Conservation (phyloP, 2,888 invertebrate genomes). For the Drosophila mimica region DNA sequence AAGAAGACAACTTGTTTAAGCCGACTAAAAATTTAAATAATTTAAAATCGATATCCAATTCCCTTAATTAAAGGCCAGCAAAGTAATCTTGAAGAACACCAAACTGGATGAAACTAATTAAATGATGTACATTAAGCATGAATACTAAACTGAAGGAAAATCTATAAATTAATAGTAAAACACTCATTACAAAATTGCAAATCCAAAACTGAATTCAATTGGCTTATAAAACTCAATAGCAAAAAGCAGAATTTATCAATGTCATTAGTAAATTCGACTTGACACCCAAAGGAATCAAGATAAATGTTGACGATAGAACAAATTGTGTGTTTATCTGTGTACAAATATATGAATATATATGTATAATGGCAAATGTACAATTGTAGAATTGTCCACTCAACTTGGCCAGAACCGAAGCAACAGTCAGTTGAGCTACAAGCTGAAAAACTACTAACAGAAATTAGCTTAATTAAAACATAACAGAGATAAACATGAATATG, state of each 20-base stretch:
- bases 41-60: not conserved
- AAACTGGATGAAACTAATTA: not conserved
- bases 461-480: constrained; percentile 38
- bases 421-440: constrained; percentile 10
- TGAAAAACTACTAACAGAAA: constrained; percentile 41
- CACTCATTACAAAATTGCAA: not conserved
- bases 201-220: not conserved
- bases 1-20: not conserved
- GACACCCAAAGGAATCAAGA: constrained; percentile 40
- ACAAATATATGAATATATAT: not conserved
- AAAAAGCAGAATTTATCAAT: constrained; percentile 14
- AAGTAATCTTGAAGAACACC: not conserved
- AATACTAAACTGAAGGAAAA: not conserved
- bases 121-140: not conserved
- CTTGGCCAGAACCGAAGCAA: not conserved
- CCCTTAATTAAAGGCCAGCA: not conserved
- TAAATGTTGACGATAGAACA: constrained; percentile 17
- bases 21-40: not conserved
- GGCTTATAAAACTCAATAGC: constrained; percentile 1
- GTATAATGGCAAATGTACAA: not conserved
- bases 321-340: not conserved
- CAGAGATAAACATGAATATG: constrained; percentile 26
- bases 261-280: constrained; percentile 13
- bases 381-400: constrained; percentile 5
- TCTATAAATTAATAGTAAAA: not conserved